Evolutionary conservation across 2,797 vertebrate species (phyloP), one percentile per base, ranked within the genome.

Genomic region (Schizopygopsis malacanthus): DNA sequence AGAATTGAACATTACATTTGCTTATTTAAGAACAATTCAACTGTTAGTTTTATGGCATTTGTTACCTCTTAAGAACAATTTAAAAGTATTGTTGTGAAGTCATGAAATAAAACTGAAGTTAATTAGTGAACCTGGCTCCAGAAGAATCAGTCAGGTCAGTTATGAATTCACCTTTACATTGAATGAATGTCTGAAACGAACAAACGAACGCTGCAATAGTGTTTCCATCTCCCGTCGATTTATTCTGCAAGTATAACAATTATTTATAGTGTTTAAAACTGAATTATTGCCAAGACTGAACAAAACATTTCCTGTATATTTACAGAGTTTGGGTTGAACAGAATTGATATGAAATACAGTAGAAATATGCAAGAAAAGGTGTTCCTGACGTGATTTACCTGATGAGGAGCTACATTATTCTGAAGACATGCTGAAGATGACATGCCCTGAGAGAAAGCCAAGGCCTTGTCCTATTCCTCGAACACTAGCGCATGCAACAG

Each of bases 161-260:
- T 59, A n/a, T 59, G n/a, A 63, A 28, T 28, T 25, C 11, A 13
- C n/a, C 4, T 61, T 25, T n/a, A 25, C 5, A 9, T 6, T 3
- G 11, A 15, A 28, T 0, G 25, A 25, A 28, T 8, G 15, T 67
- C 15, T 37, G 28, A n/a, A 52, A 65, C 6, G 33, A 73, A 59
- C 10, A 83, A 43, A 28, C 18, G 61, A 10, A 69, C 33, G 15
- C 65, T 1, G 6, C 52, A 6, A 28, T 2, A 7, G 20, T 67
- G 47, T 79, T 25, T 25, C 54, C 72, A 47, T 56, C 63, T 69
- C 52, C 47, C 41, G 52, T 69, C 18, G 20, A 77, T 89, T 90
- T 89, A 90, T 90, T 90, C 75, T 33, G 65, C 85, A 89, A 88
- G 83, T 87, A 89, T 83, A 84, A 87, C 83, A 89, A 87, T 79